Evolutionary conservation across 2,888 invertebrate genomes (phyloP), one percentile per base, ranked within the genome.

Genomic region (Andrena haemorrhoa): DNA sequence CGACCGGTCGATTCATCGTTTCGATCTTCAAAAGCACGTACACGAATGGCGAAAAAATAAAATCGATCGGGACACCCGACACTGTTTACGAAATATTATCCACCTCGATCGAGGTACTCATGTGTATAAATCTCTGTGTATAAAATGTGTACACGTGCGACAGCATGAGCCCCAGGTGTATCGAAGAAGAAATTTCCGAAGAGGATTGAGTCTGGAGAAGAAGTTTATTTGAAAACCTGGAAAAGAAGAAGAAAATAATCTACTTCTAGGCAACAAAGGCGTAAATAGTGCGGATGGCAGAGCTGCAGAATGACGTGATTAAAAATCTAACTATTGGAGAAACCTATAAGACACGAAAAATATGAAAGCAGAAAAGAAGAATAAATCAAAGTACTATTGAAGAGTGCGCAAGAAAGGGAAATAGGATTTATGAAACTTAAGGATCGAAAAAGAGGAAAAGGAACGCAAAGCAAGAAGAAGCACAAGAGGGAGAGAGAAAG

Each of bases 1-100:
- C 63, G 47, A 63, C 12, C 49, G n/a, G 10, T 53, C 35, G 31
- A 53, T 23, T 63, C 65, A 26, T 49, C 61, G 16, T 41, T n/a
- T 63, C n/a, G 20, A 82, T 63, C 63, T 61, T 20, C 29, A 73
- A 51, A 72, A 73, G 60, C 65, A 41, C 69, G 61, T 49, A 75
- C 56, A 70, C 56, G 56, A 4, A 10, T 23, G 51, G 47, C n/a
- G 56, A 83, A 83, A 68, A 75, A 82, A 73, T 77, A 76, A 68
- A 60, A 76, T 78, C 70, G 68, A 72, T 63, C 63, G 69, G 16
- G 83, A 79, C 78, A 88, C 68, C 66, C 75, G 88, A 88, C 79
- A 84, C 77, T 88, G 77, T 84, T 84, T 79, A 84, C 71, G 88
- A 89, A 89, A 89, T 79, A 74, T 83, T 80, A 89, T 88, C 82